These are phyloP conservation scores for Bombylius major DNA, from an alignment of 2,888 invertebrate species.

Conservation along the genomic window DNA sequence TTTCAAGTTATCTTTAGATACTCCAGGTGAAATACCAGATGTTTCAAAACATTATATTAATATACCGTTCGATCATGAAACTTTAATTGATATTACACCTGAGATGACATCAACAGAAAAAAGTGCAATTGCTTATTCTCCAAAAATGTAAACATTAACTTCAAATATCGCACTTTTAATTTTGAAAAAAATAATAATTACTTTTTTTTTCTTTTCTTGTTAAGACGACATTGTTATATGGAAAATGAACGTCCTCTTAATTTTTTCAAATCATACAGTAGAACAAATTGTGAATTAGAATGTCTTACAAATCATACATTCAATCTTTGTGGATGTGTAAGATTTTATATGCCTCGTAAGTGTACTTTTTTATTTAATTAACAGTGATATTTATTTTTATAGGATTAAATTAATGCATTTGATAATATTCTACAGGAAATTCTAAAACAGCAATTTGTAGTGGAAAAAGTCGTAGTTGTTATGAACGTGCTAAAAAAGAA, in stretches of 20 bases:
- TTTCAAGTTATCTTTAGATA: conserved; percentile 27
- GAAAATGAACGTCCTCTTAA: conserved; percentile 49
- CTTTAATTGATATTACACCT: conserved; percentile 57
- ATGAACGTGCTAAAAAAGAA: conserved; percentile 29
- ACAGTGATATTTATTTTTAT: no score
- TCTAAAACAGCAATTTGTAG: conserved; percentile 33
- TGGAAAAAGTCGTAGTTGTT: conserved; percentile 28
- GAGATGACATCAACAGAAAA: conserved; percentile 64
- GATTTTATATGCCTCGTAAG: conserved; percentile 53
- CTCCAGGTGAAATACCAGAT: conserved; percentile 32
- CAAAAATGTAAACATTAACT: conserved; percentile 32
- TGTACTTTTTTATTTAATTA: not conserved
- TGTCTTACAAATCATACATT: conserved; percentile 56
- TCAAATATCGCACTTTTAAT: not conserved
- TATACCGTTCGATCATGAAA: conserved; percentile 55
- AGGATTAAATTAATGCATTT: no score
- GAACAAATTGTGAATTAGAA: conserved; percentile 60
- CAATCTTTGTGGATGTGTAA: conserved; percentile 50
- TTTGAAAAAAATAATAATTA: not conserved
- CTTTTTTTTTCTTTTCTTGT: not conserved
- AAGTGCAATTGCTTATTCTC: conserved; percentile 49
- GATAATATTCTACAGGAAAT: conserved; percentile 21
- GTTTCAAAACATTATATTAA: conserved; percentile 53
- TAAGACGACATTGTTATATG: conserved; percentile 55
- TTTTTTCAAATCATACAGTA: conserved; percentile 57